Evolutionary conservation across 2,888 invertebrate genomes (phyloP), one percentile per base, ranked within the genome.

Genomic region (Lomographa bimaculata): DNA sequence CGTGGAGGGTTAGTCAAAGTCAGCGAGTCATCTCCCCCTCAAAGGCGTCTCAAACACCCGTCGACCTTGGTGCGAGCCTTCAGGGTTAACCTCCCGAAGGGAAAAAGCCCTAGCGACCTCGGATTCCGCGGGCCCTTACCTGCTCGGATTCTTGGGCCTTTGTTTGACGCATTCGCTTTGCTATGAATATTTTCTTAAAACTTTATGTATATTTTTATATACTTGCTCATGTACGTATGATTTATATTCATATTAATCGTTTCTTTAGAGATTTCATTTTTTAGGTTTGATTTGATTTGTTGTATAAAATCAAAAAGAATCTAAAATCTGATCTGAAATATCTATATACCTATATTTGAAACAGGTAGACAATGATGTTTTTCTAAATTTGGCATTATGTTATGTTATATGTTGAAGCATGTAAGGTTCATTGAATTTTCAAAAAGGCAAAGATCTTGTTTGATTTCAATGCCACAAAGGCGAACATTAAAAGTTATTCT

Each of bases 71-170:
- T 47, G 51, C 69, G 66, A 54, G 58, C 63, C 71, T 68, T 73
- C 76, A 74, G 75, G 76, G 74, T 78, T 74, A 79, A 75, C 76
- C 69, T 76, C 75, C 71, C 69, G 69, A 71, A 64, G 71, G 71
- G 66, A 74, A 72, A 75, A 71, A 68, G 71, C 64, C 67, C 58
- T 63, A 58, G 37, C 41, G 71, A 67, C 71, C 74, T 77, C 66
- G 69, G 68, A 72, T 68, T 66, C 68, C 70, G 58, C 60, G 60
- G 36, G 60, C 64, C 57, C 65, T 69, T 79, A 75, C 76, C 76
- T 75, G 71, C 66, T 62, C 60, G 55, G 50, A 60, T 57, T 65
- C 60, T 64, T 57, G 54, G 59, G 46, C 54, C 62, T 73, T 74
- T 66, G 69, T 69, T 69, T 58, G 46, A 59, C 50, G 39, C 52